Conservation (phyloP, 2,113 vertebrate genomes). For the Rynchops niger region DNA sequence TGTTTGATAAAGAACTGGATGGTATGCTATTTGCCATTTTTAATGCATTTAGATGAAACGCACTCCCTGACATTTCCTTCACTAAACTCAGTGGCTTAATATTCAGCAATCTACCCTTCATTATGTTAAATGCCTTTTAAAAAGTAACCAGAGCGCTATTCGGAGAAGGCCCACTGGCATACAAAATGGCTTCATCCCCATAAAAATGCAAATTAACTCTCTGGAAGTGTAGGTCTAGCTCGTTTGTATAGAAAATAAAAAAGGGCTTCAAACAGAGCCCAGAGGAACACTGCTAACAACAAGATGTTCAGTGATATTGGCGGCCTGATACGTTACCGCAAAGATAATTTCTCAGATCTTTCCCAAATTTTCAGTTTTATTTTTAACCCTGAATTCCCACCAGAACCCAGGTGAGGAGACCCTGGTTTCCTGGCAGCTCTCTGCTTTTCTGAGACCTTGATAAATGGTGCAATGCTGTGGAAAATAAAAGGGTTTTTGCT, state of each 20-base stretch:
- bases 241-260: slow-evolving; percentile 59
- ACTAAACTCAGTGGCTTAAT: slow-evolving; percentile 47
- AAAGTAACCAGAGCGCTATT: slow-evolving; percentile 41
- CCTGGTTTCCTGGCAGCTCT: neutral
- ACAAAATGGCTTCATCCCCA: slow-evolving; percentile 57
- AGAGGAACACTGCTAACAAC: slow-evolving; percentile 27
- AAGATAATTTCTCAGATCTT: neutral
- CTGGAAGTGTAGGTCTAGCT: slow-evolving; percentile 38
- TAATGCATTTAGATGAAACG: slow-evolving; percentile 35
- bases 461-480: accelerated
- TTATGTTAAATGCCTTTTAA: slow-evolving; percentile 62
- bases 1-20: neutral
- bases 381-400: slow-evolving; percentile 25
- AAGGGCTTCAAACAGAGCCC: slow-evolving; percentile 44
- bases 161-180: slow-evolving; percentile 44
- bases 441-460: neutral
- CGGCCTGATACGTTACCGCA: neutral
- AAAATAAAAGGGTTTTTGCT: neutral
- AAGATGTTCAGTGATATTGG: neutral
- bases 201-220: slow-evolving; percentile 72
- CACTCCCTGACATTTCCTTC: slow-evolving; percentile 54
- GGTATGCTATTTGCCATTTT: neutral
- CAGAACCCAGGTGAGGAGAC: neutral
- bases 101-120: slow-evolving; percentile 61
- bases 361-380: neutral